phyloP scores from a whole-genome alignment of 2,797 vertebrate genomes.

The Acrocephalus scirpaceus region DNA sequence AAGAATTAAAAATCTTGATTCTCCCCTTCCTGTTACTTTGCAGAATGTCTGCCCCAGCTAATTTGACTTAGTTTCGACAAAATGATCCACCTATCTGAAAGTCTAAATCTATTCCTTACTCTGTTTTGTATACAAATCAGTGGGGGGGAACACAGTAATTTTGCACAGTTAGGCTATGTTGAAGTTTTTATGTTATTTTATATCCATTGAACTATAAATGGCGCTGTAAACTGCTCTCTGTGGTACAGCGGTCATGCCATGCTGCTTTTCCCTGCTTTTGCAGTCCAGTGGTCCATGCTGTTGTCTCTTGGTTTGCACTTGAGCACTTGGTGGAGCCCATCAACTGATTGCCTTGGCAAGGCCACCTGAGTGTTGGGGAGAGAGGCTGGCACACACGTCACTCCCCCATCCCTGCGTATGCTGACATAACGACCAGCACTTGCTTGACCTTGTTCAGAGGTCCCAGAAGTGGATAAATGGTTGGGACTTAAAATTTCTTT shows the following conservation, averaged over 20 bases:
- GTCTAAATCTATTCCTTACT: neutral
- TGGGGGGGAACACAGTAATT: neutral
- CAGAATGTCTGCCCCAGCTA: neutral
- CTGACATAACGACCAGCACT: neutral
- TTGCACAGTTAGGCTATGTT: neutral
- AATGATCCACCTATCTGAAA: neutral
- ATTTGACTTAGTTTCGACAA: neutral
- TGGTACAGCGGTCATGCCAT: neutral
- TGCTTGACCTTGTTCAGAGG: neutral
- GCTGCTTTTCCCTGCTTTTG: neutral
- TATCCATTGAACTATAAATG: neutral
- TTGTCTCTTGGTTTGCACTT: neutral
- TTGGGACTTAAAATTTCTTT: neutral
- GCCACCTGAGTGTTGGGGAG: neutral
- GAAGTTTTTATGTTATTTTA: neutral
- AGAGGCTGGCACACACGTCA: rapidly evolving
- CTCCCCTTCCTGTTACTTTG: neutral
- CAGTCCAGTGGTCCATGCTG: neutral
- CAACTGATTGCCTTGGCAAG: neutral
- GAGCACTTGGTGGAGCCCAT: neutral
- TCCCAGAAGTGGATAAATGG: neutral
- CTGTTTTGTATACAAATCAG: neutral
- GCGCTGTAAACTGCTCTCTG: neutral
- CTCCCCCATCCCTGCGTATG: neutral
- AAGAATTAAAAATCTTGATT: neutral